Evolutionary conservation across 2,797 vertebrate genomes (phyloP), one percentile per base, ranked within the genome.

Genomic region (Enteromius radiatus): DNA sequence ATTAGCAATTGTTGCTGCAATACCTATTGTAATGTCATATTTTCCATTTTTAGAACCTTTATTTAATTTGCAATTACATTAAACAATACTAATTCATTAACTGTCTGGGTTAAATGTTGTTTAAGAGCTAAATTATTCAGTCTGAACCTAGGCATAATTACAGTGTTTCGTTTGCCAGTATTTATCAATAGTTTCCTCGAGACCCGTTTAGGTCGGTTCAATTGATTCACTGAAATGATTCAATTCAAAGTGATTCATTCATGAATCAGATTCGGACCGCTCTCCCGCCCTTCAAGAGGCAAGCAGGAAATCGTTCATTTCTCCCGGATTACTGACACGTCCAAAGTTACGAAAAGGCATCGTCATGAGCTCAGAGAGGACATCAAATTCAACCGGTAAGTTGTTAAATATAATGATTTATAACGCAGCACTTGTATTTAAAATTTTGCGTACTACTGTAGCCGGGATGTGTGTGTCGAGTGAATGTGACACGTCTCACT

Each of bases 321-420:
- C 43, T 41, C 43, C 28, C 52, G 41, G 70, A 78, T 76, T 63
- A 73, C 63, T 41, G 43, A 76, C 54, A 69, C 41, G 63, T 63
- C 77, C 73, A 76, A 74, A n/a, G 7, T 64, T 21, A 54, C 14
- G 54, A 70, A 54, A 59, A 41, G 38, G 26, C 10, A 49, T 5
- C 84, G 2, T 0, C 90, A 88, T 93, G 94, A 92, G 87, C 0
- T 61, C 75, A 1, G 84, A 71, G 0, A 88, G 8, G 81, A n/a
- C 74, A n/a, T 26, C 11, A 10, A 63, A 89, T 36, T 68, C 90
- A 15, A 4, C 82, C 71, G 91, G 94, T 95, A 49, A 91, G 89
- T 17, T 12, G 1, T 65, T 10, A 33, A 38, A 7, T 71, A 8
- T 21, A 4, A 14, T 23, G 7, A 0, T 61, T 71, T 38, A 54